Evolutionary conservation across 1,140 invertebrate genomes (phyloP), one percentile per base, ranked within the genome.

Genomic region (Globodera rostochiensis): DNA sequence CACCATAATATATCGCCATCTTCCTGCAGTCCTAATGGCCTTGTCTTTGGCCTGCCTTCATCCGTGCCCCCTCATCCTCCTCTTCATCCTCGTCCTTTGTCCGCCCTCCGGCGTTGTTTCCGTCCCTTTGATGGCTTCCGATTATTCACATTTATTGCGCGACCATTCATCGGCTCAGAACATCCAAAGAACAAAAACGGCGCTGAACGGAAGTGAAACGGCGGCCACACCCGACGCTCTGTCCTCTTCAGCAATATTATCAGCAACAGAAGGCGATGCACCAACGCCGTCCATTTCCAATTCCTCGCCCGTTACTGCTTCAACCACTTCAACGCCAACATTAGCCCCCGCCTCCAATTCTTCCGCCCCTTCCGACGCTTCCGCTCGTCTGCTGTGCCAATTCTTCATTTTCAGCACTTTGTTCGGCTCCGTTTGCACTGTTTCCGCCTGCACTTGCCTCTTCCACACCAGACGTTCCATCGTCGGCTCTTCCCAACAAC

Each of bases 391-490:
- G 79, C 71, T 83, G 49, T 83, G 82, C 73, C 82, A 83, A 70
- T 80, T 85, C 73, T 84, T 83, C 69, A 81, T 84, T n/a, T 83
- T 83, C 74, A 81, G 82, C 70, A 85, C 74, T 49, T 60, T 83
- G 25, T 83, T 83, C 70, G 82, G 82, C 6, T 76, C 69, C 11
- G 82, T 84, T 47, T 83, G 82, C 78, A 70, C 82, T 53, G 79
- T 83, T 19, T 83, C 82, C 3, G 77, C 82, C 25, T 83, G 84
- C 69, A 86, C 82, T 5, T 83, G 82, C 21, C 82, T 84, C 73
- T 80, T 84, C 21, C 83, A 46, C 49, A 64, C 77, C 45, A 49
- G 77, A 21, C 57, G 70, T 45, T 66, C 21, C 70, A 66, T 25
- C 4, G 36, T 8, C 25, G 36, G 36, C 36, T 36, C 36, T 36